Base-by-base conservation (phyloP, 2,888 invertebrate genomes). In the Nomada flava region DNA sequence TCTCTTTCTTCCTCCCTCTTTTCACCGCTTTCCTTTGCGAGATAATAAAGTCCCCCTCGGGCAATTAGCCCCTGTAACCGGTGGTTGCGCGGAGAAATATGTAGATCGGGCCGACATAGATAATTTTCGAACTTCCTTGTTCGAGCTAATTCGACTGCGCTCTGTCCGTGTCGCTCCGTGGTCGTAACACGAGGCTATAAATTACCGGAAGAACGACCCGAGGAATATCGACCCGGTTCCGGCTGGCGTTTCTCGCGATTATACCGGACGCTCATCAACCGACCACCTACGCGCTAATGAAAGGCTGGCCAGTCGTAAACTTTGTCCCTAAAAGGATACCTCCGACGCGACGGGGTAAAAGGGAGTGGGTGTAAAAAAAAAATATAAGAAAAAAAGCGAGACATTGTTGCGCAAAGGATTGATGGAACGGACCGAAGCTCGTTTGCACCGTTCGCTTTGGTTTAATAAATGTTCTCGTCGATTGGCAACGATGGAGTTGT, bases 111-210 rank as follows among this genome's bases (percentile, higher is more conserved):
- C 26, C 71, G 64, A 69, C 73, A 63, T 50, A 57, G 73, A 82
- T 83, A 83, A 83, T 83, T 83, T 83, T 65, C 71, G 69, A 79
- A 79, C 79, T 83, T 79, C 83, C 79, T 79, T 83, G 79, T 83
- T 72, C 78, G 53, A 50, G 52, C 53, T 86, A 84, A 82, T 87
- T 86, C 74, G 62, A 76, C 70, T 42, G 67, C 63, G 50, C 42
- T 57, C 59, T 52, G 53, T 52, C 53, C 42, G 29, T 57, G 62
- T 72, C 59, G 60, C 65, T 71, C 59, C 71, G 29, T 42, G 23
- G 73, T 79, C 60, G 82, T 63, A 79, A 74, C 79, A 73, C 67
- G 78, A 70, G 64, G 59, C 81, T 72, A 79, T 87, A 87, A 82
- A 86, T 86, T 86, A 84, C 77, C 65, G 76, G 71, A 78, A 83